A percentile compares a stretch with the other conserved stretches of the same genome.
phyloP scores from a whole-genome alignment of 2,888 invertebrate species.

The Esperia sulphurella region DNA sequence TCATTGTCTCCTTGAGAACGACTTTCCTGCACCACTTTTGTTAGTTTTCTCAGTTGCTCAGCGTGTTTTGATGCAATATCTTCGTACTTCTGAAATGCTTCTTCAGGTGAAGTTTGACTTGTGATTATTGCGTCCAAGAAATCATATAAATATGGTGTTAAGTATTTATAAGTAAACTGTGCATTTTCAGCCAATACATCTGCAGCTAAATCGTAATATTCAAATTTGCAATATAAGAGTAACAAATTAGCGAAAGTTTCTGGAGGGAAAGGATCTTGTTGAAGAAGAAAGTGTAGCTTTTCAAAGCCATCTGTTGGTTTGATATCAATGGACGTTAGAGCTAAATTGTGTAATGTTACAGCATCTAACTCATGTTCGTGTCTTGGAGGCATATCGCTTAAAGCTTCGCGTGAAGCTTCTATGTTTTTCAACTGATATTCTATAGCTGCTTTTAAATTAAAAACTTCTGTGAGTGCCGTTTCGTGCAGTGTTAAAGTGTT shows the following conservation, averaged over 20 bases:
- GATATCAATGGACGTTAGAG: conserved; percentile 91
- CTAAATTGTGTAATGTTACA: conserved; percentile 98
- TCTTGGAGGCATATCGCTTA: conserved; percentile 94
- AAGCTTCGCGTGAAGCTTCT: conserved; percentile 91
- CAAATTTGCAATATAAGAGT: conserved; percentile 96
- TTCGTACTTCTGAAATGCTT: conserved; percentile 97
- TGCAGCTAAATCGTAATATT: conserved; percentile 98
- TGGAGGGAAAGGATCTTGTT: conserved; percentile 97
- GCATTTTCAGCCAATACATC: conserved; percentile 98
- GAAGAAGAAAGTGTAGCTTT: conserved; percentile 89
- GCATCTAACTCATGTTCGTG: conserved; percentile 98
- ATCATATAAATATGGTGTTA: conserved; percentile 96
- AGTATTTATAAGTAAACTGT: conserved; percentile 95
- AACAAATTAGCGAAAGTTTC: conserved; percentile 98
- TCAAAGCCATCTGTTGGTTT: conserved; percentile 96
- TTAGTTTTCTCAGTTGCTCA: conserved; percentile 92
- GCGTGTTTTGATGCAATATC: conserved; percentile 95
- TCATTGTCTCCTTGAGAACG: conserved; percentile 93
- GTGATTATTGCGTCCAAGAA: conserved; percentile 98
- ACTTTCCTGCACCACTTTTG: conserved; percentile 96
- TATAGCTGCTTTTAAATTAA: conserved; percentile 98
- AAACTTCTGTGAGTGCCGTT: conserved; percentile 98
- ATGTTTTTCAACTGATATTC: conserved; percentile 91
- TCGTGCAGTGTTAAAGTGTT: conserved; percentile 96
- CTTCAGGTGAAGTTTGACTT: conserved; percentile 97